phyloP scores from a whole-genome alignment of 2,888 invertebrate genomes.

The Mimumesa dahlbomi region DNA sequence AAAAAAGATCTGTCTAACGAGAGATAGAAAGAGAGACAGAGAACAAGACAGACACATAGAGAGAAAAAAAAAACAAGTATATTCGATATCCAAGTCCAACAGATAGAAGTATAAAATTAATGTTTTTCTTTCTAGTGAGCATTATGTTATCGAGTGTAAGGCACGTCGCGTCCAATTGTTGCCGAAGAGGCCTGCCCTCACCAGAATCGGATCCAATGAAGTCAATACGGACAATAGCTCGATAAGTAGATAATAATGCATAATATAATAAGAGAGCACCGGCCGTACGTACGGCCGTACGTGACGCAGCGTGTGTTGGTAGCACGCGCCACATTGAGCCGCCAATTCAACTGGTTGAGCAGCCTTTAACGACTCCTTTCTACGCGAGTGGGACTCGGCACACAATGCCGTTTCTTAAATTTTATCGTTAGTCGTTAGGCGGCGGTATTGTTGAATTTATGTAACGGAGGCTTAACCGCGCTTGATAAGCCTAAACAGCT shows the following conservation, averaged over 20 bases:
- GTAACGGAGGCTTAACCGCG: conserved; percentile 55
- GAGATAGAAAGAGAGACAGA: neutral
- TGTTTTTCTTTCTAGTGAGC: neutral
- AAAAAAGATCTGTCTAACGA: conserved; percentile 34
- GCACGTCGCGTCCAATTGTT: conserved; percentile 54
- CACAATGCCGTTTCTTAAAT: conserved; percentile 66
- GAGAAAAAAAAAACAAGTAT: neutral
- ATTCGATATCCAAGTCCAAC: too few relatives aligned
- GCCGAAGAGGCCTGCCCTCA: conserved; percentile 38
- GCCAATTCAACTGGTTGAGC: conserved; percentile 69
- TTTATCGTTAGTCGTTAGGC: conserved; percentile 64
- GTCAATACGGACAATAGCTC: conserved; percentile 75
- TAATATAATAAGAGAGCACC: conserved; percentile 76
- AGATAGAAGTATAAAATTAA: neutral
- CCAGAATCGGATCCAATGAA: conserved; percentile 73
- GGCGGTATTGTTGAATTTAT: conserved; percentile 61
- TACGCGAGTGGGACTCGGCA: conserved; percentile 55
- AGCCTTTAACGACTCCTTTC: conserved; percentile 67
- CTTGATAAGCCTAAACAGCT: conserved; percentile 57
- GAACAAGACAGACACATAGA: conserved; percentile 6
- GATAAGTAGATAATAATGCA: conserved; percentile 77
- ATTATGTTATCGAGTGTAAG: conserved; percentile 29
- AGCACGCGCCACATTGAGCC: conserved; percentile 73
- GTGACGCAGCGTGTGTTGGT: conserved; percentile 60
- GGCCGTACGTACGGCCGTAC: conserved; percentile 51